Percentiles rank a stretch among this genome's conserved stretches.
Conservation (phyloP, 30 jellyfish, hydroid and myxozoan genomes). For the Hydractinia echinata region DNA sequence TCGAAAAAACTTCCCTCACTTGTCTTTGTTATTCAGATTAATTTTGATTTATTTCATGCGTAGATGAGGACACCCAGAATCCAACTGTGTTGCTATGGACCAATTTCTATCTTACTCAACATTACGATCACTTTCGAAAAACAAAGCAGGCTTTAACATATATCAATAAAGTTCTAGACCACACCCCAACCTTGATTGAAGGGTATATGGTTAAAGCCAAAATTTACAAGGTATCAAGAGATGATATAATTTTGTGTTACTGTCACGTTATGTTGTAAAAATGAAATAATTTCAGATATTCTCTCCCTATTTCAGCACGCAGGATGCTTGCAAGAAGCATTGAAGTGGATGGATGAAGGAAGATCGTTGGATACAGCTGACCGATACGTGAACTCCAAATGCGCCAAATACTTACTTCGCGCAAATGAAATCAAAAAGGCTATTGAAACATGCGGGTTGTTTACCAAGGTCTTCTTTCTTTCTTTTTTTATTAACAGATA, state of each 20-base stretch:
- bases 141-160: slow-evolving; percentile 62
- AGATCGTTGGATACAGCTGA: slow-evolving; percentile 94
- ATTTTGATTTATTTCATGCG: neutral
- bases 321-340: slow-evolving; percentile 86
- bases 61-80: slow-evolving; percentile 70
- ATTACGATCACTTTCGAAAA: slow-evolving; percentile 66
- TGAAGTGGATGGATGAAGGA: slow-evolving; percentile 94
- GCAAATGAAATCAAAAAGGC: slow-evolving; percentile 83
- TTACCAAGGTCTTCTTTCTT: slow-evolving; percentile 74
- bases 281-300: neutral
- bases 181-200: slow-evolving; percentile 91
- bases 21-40: no score
- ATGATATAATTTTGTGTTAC: no score
- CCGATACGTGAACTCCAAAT: slow-evolving; percentile 94
- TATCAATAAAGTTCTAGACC: slow-evolving; percentile 76
- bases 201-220: slow-evolving; percentile 97
- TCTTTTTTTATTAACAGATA: no score
- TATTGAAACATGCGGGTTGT: slow-evolving; percentile 85
- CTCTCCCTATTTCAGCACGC: slow-evolving; percentile 61
- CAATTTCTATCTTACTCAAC: slow-evolving; percentile 81
- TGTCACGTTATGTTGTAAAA: no score
- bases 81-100: slow-evolving; percentile 97
- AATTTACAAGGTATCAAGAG: slow-evolving; percentile 64
- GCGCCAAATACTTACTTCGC: slow-evolving; percentile 84
- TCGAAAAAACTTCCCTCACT: no score